phyloP scores from a whole-genome alignment of 2,888 invertebrate species.

The Aelia acuminata region DNA sequence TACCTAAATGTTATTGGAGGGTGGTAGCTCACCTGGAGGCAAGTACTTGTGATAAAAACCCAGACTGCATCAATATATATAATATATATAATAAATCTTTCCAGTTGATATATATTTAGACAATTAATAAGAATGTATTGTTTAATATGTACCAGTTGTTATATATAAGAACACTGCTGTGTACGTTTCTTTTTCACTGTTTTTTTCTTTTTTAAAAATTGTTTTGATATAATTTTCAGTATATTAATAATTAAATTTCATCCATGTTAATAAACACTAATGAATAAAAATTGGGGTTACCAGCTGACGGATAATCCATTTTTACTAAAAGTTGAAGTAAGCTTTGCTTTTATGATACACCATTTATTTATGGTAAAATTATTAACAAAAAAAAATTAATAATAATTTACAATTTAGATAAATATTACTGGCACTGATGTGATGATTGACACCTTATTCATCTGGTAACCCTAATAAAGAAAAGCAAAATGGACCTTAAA shows the following conservation, averaged over 20 bases:
- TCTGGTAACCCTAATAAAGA: slow-evolving; percentile 48
- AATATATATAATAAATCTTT: slow-evolving; percentile 53
- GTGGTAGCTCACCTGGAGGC: neutral
- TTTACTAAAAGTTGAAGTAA: neutral
- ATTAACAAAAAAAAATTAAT: neutral
- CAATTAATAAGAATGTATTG: slow-evolving; percentile 57
- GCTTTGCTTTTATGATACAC: neutral
- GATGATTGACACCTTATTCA: neutral
- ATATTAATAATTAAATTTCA: slow-evolving; percentile 43
- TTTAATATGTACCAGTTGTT: slow-evolving; percentile 53
- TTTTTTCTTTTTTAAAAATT: slow-evolving; percentile 48
- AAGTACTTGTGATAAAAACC: slow-evolving; percentile 58
- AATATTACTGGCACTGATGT: neutral
- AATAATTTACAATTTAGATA: neutral
- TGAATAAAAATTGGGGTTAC: slow-evolving; percentile 22
- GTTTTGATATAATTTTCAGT: slow-evolving; percentile 56
- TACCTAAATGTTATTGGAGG: slow-evolving; percentile 49
- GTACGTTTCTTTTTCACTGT: slow-evolving; percentile 50
- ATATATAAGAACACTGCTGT: neutral
- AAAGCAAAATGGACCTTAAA: slow-evolving; percentile 1
- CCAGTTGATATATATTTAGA: slow-evolving; percentile 59
- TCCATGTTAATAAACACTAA: neutral
- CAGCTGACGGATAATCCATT: slow-evolving; percentile 2
- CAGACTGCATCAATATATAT: slow-evolving; percentile 59
- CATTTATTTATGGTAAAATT: neutral